Base-by-base conservation (phyloP, 2,797 vertebrate species). In the Hydrolagus colliei region DNA sequence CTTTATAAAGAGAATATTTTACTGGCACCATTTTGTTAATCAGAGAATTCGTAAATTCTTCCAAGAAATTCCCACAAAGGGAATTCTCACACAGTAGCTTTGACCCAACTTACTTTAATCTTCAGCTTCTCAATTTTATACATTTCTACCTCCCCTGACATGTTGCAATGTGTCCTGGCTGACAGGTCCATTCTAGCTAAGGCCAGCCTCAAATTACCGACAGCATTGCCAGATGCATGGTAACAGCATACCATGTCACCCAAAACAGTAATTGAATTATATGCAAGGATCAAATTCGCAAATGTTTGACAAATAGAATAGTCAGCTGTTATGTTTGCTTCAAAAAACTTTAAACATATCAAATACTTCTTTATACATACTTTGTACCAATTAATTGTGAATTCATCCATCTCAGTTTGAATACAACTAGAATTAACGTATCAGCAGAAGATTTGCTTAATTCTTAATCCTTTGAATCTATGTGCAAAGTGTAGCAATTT, bases 221-320 rank as follows among this genome's bases (percentile, higher is more conserved):
- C 72, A 73, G 72, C 72, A 73, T 73, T 73, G 72, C n/a, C n/a
- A 27, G 72, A 73, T 73, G 72, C 9, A 27, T 71, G 9, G n/a
- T 27, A 73, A 22, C n/a, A 27, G n/a, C 72, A 32, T 73, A n/a
- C 27, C 72, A 73, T 73, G 72, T 73, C n/a, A 12, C 27, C 72
- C 11, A 32, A 73, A 22, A n/a, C 72, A 73, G 72, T 73, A 73
- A 73, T 32, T 73, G 72, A 73, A 73, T 73, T 73, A 73, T 27
- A 73, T 73, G 72, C 72, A 73, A 73, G 22, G 72, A 73, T 73
- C 72, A 27, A 73, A 73, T 73, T 73, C 27, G 20, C 72, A 73
- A 27, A 73, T 10, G n/a, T 27, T 73, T 73, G 72, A 73, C 72
- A 32, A 73, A 27, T 73, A 27, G 72, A 73, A 73, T 73, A 22